Evolutionary conservation across 2,888 invertebrate species (phyloP).

Genomic region (Taphrorychus bicolor): DNA sequence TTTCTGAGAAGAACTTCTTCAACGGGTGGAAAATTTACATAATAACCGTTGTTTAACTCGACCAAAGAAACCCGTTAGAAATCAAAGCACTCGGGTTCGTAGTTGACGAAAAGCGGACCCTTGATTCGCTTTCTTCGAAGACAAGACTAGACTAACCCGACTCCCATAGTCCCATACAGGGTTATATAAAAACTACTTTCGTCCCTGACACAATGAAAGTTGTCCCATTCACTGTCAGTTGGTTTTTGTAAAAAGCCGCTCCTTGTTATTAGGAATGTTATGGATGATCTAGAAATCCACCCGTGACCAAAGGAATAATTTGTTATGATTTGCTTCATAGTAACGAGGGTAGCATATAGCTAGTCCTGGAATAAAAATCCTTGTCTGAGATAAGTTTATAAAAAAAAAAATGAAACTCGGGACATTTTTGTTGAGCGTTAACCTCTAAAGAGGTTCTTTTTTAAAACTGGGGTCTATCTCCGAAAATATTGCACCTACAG

Average conservation of each 20-base stretch:
- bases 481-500: no score
- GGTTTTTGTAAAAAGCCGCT: slow-evolving; percentile 21
- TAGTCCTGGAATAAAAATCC: no score
- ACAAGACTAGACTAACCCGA: slow-evolving; percentile 24
- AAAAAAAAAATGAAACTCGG: no score
- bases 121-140: slow-evolving; percentile 14
- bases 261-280: slow-evolving; percentile 14
- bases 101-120: slow-evolving; percentile 29
- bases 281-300: slow-evolving; percentile 14
- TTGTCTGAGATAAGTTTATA: no score
- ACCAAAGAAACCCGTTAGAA: slow-evolving; percentile 16
- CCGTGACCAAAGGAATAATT: slow-evolving; percentile 9
- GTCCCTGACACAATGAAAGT: slow-evolving; percentile 20
- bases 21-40: slow-evolving; percentile 20
- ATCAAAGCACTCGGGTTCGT: slow-evolving; percentile 12
- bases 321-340: slow-evolving; percentile 28
- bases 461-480: no score
- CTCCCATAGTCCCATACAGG: slow-evolving; percentile 26
- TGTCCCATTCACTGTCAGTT: slow-evolving; percentile 23
- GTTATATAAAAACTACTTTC: slow-evolving; percentile 27
- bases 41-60: slow-evolving; percentile 26
- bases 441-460: no score
- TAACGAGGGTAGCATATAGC: no score
- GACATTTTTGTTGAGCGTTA: no score
- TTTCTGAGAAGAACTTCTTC: background rate